phyloP scores from a whole-genome alignment of 1,140 invertebrate genomes.

The Sitophilus oryzae region DNA sequence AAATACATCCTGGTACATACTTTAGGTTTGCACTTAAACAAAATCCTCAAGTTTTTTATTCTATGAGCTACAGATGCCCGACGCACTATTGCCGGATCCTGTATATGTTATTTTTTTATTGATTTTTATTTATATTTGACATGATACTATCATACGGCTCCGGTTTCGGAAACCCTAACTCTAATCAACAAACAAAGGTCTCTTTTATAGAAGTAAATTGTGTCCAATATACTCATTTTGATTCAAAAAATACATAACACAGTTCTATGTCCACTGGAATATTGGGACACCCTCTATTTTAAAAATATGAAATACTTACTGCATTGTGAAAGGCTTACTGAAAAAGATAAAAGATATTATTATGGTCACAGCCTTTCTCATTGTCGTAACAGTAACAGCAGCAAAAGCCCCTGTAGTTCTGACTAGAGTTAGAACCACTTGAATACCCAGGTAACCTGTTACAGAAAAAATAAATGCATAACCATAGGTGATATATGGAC shows the following conservation, averaged over 20 bases:
- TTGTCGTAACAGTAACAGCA: conserved; percentile 85
- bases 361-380: conserved; percentile 87
- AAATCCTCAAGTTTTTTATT: too few species aligned
- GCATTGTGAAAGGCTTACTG: conserved; percentile 87
- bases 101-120: too few species aligned
- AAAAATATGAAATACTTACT: conserved; percentile 58
- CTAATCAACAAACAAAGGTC: too few species aligned
- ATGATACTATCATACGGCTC: too few species aligned
- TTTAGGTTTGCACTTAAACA: too few species aligned
- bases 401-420: conserved; percentile 81
- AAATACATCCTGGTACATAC: too few species aligned
- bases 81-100: too few species aligned
- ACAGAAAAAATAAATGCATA: conserved; percentile 83
- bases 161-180: too few species aligned
- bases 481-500: conserved; percentile 72
- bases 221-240: neutral
- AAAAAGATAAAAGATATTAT: conserved; percentile 90
- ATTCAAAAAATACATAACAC: neutral
- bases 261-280: too few species aligned
- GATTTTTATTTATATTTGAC: too few species aligned
- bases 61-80: too few species aligned
- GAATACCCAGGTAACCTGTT: conserved; percentile 86
- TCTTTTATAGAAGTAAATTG: neutral
- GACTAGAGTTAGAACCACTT: conserved; percentile 85
- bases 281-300: conserved; percentile 3